These are phyloP conservation scores for Apocheima hispidaria DNA, from an alignment of 2,888 invertebrate species.

Conservation along the genomic window DNA sequence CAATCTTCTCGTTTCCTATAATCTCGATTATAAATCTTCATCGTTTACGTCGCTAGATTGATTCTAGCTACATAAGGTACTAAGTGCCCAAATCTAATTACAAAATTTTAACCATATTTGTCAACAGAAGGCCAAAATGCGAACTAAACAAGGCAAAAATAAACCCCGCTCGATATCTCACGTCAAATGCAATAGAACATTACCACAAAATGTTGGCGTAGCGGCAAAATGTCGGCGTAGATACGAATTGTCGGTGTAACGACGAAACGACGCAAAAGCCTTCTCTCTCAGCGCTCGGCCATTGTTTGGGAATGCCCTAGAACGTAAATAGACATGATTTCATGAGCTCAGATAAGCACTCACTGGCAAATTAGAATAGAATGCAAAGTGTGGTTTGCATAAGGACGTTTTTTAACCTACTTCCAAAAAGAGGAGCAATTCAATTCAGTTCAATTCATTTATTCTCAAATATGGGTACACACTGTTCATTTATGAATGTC, in stretches of 20 bases:
- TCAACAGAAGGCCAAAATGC: not conserved
- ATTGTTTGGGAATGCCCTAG: conserved; percentile 33
- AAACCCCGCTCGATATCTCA: conserved; percentile 38
- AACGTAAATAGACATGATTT: conserved; percentile 33
- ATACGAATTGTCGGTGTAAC: not conserved
- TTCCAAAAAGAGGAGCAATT: no score
- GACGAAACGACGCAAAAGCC: conserved; percentile 14
- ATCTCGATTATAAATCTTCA: no score
- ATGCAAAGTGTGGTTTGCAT: conserved; percentile 7
- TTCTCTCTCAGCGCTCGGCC: conserved; percentile 26
- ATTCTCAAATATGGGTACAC: no score
- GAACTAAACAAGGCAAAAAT: conserved; percentile 26
- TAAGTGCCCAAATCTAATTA: not conserved
- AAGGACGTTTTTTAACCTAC: no score
- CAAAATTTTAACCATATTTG: conserved; percentile 11
- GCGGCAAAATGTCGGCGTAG: conserved; percentile 17
- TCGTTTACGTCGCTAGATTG: not conserved
- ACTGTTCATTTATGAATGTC: no score
- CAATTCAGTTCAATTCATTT: no score
- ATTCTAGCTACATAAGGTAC: not conserved
- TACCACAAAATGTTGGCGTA: conserved; percentile 41
- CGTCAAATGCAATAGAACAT: conserved; percentile 42
- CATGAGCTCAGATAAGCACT: conserved; percentile 26
- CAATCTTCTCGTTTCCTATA: no score
- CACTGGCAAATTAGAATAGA: conserved; percentile 27